Conservation (phyloP, 2,797 vertebrate species). For the Alca torda region DNA sequence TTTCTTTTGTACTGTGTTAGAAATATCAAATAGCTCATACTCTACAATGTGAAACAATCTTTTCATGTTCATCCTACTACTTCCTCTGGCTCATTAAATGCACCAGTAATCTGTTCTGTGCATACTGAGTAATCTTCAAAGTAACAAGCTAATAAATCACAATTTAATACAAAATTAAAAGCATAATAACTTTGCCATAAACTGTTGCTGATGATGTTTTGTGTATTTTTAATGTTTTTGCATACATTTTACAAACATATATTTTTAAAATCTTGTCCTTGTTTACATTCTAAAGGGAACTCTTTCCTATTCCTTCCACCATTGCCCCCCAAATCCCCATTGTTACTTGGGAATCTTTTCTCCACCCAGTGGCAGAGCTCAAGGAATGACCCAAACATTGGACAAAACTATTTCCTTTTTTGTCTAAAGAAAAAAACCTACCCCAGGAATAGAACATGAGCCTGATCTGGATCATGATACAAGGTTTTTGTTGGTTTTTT, state of each 20-base stretch:
- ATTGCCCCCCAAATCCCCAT: not conserved
- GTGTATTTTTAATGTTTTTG: not conserved
- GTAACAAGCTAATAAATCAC: slow-evolving; percentile 74
- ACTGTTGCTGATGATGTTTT: slow-evolving; percentile 46
- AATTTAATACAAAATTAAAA: slow-evolving; percentile 74
- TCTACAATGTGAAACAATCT: slow-evolving; percentile 68
- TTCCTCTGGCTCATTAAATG: slow-evolving; percentile 78
- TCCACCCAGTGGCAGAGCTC: not conserved
- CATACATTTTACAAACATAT: slow-evolving; percentile 17
- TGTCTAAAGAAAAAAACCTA: slow-evolving; percentile 9
- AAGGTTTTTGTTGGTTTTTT: not conserved
- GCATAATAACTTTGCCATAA: slow-evolving; percentile 49
- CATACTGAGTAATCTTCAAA: slow-evolving; percentile 66
- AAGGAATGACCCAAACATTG: slow-evolving; percentile 16
- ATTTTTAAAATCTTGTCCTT: not conserved
- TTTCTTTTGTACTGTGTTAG: slow-evolving; percentile 78
- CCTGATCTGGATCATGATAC: slow-evolving; percentile 66
- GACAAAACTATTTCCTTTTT: not conserved
- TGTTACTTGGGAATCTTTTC: not conserved
- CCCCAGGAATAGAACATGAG: slow-evolving; percentile 33
- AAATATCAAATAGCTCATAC: slow-evolving; percentile 80
- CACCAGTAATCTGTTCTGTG: slow-evolving; percentile 67
- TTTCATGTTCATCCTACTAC: slow-evolving; percentile 69
- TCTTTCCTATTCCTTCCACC: not conserved
- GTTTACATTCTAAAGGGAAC: not conserved